Evolutionary conservation across 1,140 invertebrate genomes (phyloP).

Genomic region (Heliconius hermathena): DNA sequence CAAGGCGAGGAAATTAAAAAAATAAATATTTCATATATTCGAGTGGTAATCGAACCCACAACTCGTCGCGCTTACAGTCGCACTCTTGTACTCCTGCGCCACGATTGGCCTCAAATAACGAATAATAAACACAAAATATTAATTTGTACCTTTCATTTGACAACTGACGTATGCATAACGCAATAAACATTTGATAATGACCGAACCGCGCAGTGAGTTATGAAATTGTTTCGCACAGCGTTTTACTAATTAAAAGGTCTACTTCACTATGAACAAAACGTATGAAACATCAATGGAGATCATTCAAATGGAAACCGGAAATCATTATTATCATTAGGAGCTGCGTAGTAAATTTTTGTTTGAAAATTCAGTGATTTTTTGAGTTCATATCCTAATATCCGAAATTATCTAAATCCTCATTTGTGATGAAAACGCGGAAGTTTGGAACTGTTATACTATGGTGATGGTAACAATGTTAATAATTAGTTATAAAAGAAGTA

Average conservation of each 20-base stretch:
- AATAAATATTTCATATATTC: too few species aligned
- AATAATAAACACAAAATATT: constrained; percentile 14
- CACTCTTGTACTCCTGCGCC: too few species aligned
- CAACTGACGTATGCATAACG: not conserved
- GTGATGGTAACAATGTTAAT: too few species aligned
- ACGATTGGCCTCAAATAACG: not conserved
- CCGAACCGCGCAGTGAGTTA: not conserved
- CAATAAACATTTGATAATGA: constrained; percentile 14
- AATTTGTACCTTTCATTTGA: not conserved
- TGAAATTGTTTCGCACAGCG: constrained; percentile 18
- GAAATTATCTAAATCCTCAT: not conserved
- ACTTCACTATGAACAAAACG: constrained; percentile 19
- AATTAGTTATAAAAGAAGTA: too few species aligned
- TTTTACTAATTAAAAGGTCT: constrained; percentile 17
- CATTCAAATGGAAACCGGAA: not conserved
- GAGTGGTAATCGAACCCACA: too few species aligned
- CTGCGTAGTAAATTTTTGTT: not conserved
- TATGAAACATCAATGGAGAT: constrained; percentile 6
- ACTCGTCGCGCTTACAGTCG: too few species aligned
- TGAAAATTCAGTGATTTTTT: not conserved
- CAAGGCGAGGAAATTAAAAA: too few species aligned
- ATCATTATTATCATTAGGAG: constrained; percentile 17
- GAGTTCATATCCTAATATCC: not conserved
- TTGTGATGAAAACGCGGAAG: too few species aligned
- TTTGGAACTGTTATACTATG: too few species aligned